Evolutionary conservation across 2,113 vertebrate genomes (phyloP).

Genomic region (Paramisgurnus dabryanus): DNA sequence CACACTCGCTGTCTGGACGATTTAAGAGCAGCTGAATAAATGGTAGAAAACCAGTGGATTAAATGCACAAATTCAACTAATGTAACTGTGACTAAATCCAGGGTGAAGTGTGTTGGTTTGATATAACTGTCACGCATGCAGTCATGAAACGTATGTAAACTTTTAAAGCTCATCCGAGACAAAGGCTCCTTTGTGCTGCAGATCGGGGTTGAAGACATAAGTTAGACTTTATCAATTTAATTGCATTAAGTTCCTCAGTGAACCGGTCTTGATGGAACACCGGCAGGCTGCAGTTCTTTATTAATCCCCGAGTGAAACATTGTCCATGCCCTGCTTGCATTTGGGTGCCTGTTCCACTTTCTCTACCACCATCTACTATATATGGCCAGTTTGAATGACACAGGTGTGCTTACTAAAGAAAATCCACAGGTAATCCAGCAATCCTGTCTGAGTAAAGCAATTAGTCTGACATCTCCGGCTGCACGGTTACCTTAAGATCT

Average conservation of each 20-base stretch:
- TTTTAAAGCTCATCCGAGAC: conserved; percentile 11
- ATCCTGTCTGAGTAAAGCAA: conserved; percentile 68
- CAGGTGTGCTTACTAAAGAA: conserved; percentile 62
- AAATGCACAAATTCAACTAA: conserved; percentile 48
- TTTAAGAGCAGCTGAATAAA: conserved; percentile 42
- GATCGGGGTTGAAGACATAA: not conserved
- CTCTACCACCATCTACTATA: not conserved
- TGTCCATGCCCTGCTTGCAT: conserved; percentile 20
- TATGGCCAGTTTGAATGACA: conserved; percentile 19
- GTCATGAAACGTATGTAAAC: conserved; percentile 14
- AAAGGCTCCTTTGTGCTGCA: conserved; percentile 14
- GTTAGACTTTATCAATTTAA: not conserved
- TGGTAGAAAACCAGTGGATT: conserved; percentile 52
- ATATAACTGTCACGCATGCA: conserved; percentile 34
- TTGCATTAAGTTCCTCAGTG: conserved; percentile 25
- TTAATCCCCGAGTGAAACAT: conserved; percentile 37
- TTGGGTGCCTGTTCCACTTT: conserved; percentile 16
- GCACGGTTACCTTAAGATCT: not conserved
- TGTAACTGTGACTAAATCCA: conserved; percentile 40
- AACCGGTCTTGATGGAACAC: conserved; percentile 1
- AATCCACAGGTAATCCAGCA: conserved; percentile 65
- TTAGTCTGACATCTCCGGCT: conserved; percentile 51
- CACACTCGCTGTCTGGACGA: conserved; percentile 59
- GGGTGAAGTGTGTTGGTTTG: conserved; percentile 26
- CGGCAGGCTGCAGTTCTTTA: not conserved